Base-by-base conservation (phyloP, 2,797 vertebrate genomes). In the Acipenser oxyrinchus region DNA sequence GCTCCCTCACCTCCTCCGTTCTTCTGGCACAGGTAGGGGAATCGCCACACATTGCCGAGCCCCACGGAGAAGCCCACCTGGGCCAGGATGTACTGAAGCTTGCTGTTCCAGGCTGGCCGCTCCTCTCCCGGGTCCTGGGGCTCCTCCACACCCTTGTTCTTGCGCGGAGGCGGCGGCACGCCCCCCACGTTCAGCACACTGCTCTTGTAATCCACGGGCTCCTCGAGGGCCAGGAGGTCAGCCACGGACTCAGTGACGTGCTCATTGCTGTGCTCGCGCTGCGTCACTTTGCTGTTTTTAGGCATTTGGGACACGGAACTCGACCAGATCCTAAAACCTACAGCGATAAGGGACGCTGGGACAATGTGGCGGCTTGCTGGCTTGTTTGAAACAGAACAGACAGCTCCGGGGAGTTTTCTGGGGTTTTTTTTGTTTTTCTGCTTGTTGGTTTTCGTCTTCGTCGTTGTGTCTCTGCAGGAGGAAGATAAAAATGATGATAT, bases 1-100 rank as follows among this genome's bases (percentile, higher is more conserved):
- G 23, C 23, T 37, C 23, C 4, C 91, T 84, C 82, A 98, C 96
- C 96, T 85, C 96, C 96, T 73, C 96, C 96, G 0, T 99, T 99
- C 84, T 99, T 99, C 88, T 99, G 96, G 76, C 96, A 99, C 75
- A 99, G 82, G 82, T 99, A 99, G 10, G 95, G 96, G 76, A 99
- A 99, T 74, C 95, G 90, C 96, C 96, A 99, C 75, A 99, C 95
- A 0, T 99, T 99, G 48, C 96, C 96, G 65, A 99, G 86, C 63
- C 96, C 96, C 65, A 98, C 95, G 0, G 95, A 98, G 81, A 97
- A 98, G 79, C 96, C 96, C 9, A 99, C 95, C 78, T 98, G 96
- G 0, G 96, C 95, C 74, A 99, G 84, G 78, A 99, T 99, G 84
- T 99, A 99, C 85, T 99, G 90, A 69, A 99, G 71, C 68, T 99